Evolutionary conservation across 2,113 vertebrate genomes (phyloP), one percentile per base, ranked within the genome.

Genomic region (Gasterosteus aculeatus): DNA sequence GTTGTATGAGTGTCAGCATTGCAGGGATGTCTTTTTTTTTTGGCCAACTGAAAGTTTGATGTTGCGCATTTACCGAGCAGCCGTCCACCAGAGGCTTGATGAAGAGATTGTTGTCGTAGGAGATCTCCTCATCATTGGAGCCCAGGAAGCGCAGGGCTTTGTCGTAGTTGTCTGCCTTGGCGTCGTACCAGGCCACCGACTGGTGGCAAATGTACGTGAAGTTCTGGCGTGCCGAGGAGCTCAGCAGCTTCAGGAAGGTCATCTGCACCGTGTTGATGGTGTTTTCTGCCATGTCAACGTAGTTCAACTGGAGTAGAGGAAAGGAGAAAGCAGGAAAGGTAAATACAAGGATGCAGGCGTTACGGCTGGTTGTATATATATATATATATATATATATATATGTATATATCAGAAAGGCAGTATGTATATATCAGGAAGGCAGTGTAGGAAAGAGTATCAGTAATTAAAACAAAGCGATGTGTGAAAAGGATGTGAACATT

Each of bases 191-290:
- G 79, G 97, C 97, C 49, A 93, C 94, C 0, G 98, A 99, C 90
- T 98, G 97, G 84, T 99, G 97, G 87, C 98, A 99, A 80, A 95
- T 94, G 85, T 99, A 99, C 77, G 97, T 98, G 92, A 99, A 98
- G 92, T 99, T 99, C 87, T 99, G 97, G 65, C 96, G 92, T 9
- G 97, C 98, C 10, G 97, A 96, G 46, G 97, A 96, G 84, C 97
- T 99, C 80, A 99, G 94, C 86, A 99, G 94, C 92, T 96, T 98
- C 86, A 99, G 94, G 95, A 99, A 99, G 75, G 97, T 99, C 97
- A 99, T 98, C 93, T 99, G 98, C 71, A 99, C 97, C 42, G 93
- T 91, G 83, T 93, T 97, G 89, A 99, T 97, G 53, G 93, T 92
- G 91, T 93, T 96, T 72, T 97, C 97, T 88, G 93, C 94, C 44